Conservation (phyloP, 1,140 invertebrate species). For the Drosophila kanapiae region DNA sequence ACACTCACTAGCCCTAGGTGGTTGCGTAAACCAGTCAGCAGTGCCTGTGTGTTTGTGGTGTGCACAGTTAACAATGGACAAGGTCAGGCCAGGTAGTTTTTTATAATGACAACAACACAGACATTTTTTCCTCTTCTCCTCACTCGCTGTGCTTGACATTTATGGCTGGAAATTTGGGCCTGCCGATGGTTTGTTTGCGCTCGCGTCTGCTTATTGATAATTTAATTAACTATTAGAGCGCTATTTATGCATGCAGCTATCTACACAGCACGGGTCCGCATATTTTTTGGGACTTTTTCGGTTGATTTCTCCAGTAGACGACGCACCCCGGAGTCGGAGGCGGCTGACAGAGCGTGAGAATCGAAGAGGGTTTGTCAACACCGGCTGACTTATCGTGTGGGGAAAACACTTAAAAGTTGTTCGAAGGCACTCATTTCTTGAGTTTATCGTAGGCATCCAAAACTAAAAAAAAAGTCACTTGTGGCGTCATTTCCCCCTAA, state of each 20-base stretch:
- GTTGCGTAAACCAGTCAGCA: constrained; percentile 65
- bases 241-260: constrained; percentile 49
- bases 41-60: constrained; percentile 38
- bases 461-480: constrained; percentile 3
- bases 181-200: constrained; percentile 32
- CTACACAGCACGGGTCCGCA: constrained; percentile 20
- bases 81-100: constrained; percentile 78
- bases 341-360: constrained; percentile 31
- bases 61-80: constrained; percentile 78
- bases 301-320: constrained; percentile 23
- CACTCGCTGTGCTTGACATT: constrained; percentile 65
- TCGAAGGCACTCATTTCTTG: constrained; percentile 7
- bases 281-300: constrained; percentile 6
- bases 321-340: not conserved
- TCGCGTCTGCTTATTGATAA: constrained; percentile 68
- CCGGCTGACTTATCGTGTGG: constrained; percentile 4
- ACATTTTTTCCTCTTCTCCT: constrained; percentile 49
- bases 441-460: not conserved
- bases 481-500: constrained; percentile 28
- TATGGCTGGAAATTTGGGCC: constrained; percentile 63
- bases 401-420: constrained; percentile 10
- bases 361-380: constrained; percentile 17
- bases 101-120: constrained; percentile 77
- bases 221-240: constrained; percentile 78
- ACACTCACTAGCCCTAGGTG: constrained; percentile 9